Evolutionary conservation across 2,797 vertebrate genomes (phyloP).

Genomic region (Hyperoplus immaculatus): DNA sequence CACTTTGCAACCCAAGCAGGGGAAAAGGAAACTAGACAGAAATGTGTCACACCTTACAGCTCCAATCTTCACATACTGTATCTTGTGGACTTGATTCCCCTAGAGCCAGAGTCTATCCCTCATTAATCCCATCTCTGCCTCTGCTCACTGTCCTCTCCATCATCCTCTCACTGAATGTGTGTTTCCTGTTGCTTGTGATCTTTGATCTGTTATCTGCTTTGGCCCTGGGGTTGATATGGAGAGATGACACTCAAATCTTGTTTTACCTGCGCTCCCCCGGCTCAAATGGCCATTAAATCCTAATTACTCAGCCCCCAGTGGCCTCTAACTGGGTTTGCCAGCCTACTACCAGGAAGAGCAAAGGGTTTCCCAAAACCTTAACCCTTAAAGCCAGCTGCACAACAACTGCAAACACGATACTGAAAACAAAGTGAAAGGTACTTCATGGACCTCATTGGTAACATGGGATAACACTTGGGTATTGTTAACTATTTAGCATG

Average conservation of each 20-base stretch:
- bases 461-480: not conserved
- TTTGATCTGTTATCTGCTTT: constrained; percentile 64
- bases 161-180: constrained; percentile 34
- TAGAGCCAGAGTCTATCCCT: not conserved
- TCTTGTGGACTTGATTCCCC: not conserved
- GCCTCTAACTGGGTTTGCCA: constrained; percentile 63
- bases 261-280: constrained; percentile 57
- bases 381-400: constrained; percentile 17
- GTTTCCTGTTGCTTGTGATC: constrained; percentile 55
- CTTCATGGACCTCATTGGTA: not conserved
- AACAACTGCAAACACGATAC: constrained; percentile 20
- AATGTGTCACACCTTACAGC: not conserved
- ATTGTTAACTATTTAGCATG: not conserved
- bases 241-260: constrained; percentile 69
- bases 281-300: constrained; percentile 68
- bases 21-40: too few relatives aligned
- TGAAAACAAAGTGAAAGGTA: not conserved
- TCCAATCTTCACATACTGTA: not conserved
- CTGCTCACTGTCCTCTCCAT: constrained; percentile 8
- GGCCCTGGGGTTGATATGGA: constrained; percentile 60
- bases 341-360: constrained; percentile 66
- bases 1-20: too few relatives aligned
- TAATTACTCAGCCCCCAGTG: constrained; percentile 54
- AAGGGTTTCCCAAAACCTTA: constrained; percentile 52
- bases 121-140: not conserved